These are phyloP conservation scores for Bostrychus sinensis DNA, from an alignment of 2,113 vertebrate species.

Conservation along the genomic window DNA sequence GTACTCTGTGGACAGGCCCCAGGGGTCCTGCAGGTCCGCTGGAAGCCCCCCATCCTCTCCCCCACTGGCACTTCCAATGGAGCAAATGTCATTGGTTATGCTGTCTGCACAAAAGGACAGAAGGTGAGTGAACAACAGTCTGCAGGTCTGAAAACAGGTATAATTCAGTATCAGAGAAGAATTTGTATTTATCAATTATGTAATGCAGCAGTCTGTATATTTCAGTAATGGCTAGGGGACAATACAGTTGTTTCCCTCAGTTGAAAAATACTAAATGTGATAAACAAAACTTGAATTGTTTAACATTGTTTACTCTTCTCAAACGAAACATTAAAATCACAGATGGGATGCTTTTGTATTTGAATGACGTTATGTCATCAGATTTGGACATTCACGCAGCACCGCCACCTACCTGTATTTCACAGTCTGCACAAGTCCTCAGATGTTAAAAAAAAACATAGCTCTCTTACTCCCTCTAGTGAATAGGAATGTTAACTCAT, in stretches of 20 bases:
- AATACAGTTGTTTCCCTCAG: not conserved
- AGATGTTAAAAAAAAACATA: constrained; percentile 12
- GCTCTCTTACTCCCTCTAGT: constrained; percentile 69
- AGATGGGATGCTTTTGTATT: constrained; percentile 15
- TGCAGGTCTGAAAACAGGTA: not conserved
- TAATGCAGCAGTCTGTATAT: not conserved
- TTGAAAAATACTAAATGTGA: not conserved
- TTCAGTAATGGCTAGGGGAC: not conserved
- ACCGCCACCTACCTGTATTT: constrained; percentile 52
- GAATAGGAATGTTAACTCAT: constrained; percentile 3
- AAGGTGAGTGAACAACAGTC: constrained; percentile 78
- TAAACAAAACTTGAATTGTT: constrained; percentile 14
- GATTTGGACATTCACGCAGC: constrained; percentile 1
- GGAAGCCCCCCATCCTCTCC: constrained; percentile 89
- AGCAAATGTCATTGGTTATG: constrained; percentile 91
- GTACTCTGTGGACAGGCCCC: constrained; percentile 86
- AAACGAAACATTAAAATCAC: constrained; percentile 24
- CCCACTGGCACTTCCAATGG: constrained; percentile 90
- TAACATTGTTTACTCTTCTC: constrained; percentile 24
- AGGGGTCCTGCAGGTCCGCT: constrained; percentile 86
- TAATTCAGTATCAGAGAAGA: not conserved
- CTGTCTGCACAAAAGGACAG: constrained; percentile 92
- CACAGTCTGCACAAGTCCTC: constrained; percentile 16
- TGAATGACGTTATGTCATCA: constrained; percentile 40
- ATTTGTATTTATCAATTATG: not conserved